Percentiles rank a stretch among this genome's conserved stretches.
Evolutionary conservation across 2,113 vertebrate genomes (phyloP).

Genomic region (Salvelinus fontinalis): DNA sequence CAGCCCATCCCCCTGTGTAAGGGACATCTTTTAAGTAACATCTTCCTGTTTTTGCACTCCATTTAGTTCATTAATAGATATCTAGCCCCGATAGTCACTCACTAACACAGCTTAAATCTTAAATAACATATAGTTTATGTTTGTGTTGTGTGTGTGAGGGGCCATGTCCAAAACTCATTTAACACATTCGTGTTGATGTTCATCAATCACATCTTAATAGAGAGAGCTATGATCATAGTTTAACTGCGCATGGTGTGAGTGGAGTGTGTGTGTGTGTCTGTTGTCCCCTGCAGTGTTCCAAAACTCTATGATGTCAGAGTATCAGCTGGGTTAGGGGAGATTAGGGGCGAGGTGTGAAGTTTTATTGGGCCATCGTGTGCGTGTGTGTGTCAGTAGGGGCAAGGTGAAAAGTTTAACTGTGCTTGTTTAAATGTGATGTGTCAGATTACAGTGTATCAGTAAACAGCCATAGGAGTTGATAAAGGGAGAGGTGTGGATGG

Average conservation of each 20-base stretch:
- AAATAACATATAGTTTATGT: too few species aligned
- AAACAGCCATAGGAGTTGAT: too few species aligned
- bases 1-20: not conserved
- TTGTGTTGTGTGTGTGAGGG: not conserved
- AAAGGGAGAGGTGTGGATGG: not conserved
- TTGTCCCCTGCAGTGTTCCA: not conserved
- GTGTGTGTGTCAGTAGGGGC: too few species aligned
- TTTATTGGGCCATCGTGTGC: too few species aligned
- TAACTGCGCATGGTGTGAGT: not conserved
- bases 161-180: not conserved
- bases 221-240: not conserved
- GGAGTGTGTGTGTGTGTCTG: not conserved
- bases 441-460: not conserved
- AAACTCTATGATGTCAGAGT: not conserved
- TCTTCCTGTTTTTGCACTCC: not conserved
- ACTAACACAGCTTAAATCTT: not conserved
- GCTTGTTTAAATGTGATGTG: not conserved
- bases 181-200: not conserved
- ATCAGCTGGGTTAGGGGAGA: not conserved
- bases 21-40: not conserved
- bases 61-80: not conserved
- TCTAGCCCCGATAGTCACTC: not conserved
- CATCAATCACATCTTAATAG: not conserved
- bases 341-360: not conserved
- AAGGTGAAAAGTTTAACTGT: not conserved